phyloP scores from a whole-genome alignment of 2,113 vertebrate genomes.

The Calidris pugnax region DNA sequence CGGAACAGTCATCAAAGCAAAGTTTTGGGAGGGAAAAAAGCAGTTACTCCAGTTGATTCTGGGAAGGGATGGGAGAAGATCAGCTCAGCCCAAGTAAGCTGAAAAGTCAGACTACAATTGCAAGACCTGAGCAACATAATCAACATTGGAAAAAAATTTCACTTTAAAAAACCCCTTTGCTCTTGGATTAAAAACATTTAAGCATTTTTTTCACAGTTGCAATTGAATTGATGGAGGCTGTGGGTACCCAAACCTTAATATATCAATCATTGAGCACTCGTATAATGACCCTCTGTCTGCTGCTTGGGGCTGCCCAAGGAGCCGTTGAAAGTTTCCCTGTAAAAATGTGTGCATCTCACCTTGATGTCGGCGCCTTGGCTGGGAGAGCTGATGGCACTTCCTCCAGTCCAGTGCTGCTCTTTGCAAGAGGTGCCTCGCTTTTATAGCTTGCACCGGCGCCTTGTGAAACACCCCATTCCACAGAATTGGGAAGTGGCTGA shows the following conservation, averaged over 20 bases:
- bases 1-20: neutral
- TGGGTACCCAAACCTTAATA: neutral
- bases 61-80: neutral
- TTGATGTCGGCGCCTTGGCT: neutral
- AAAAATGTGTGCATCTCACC: neutral
- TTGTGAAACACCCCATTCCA: neutral
- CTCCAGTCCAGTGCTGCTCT: rapidly evolving
- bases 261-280: too few species aligned
- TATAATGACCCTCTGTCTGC: neutral
- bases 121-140: neutral
- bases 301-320: neutral
- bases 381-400: neutral
- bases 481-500: neutral
- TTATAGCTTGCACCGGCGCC: neutral
- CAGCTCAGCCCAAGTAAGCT: neutral
- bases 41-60: neutral
- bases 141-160: neutral
- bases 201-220: neutral
- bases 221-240: neutral
- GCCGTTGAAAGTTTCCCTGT: neutral
- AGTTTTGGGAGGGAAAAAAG: neutral
- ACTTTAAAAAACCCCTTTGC: neutral
- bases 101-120: neutral
- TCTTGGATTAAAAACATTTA: neutral
- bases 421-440: rapidly evolving